phyloP scores from a whole-genome alignment of 2,797 vertebrate genomes.

The Odontamblyopus lacepedii region DNA sequence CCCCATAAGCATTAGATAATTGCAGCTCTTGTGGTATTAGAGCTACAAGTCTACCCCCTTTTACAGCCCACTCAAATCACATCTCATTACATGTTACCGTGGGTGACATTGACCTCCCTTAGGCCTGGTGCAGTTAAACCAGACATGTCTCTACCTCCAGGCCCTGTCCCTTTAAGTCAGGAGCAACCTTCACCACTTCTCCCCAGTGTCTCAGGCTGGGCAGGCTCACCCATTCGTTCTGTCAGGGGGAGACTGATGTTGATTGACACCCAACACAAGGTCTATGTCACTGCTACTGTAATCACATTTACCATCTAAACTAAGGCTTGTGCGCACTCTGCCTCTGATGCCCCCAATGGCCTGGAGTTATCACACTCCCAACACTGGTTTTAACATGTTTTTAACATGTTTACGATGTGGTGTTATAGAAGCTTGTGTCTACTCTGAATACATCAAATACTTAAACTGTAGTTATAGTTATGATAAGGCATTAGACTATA shows the following conservation, averaged over 20 bases:
- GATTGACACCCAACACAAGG: constrained; percentile 73
- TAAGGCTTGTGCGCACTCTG: constrained; percentile 22
- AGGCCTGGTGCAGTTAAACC: background rate
- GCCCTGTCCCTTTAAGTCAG: constrained; percentile 27
- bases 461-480: background rate
- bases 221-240: constrained; percentile 42
- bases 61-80: constrained; percentile 8
- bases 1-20: constrained; percentile 8
- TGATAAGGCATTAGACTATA: background rate
- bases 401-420: background rate
- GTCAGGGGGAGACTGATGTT: constrained; percentile 55
- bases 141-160: constrained; percentile 15
- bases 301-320: constrained; percentile 55
- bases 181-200: constrained; percentile 27
- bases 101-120: constrained; percentile 33
- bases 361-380: constrained; percentile 24
- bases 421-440: background rate
- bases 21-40: background rate
- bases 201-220: constrained; percentile 33
- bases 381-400: constrained; percentile 15
- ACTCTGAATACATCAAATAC: background rate
- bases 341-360: constrained; percentile 43
- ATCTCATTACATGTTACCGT: constrained; percentile 15
- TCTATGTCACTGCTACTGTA: constrained; percentile 60
- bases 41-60: background rate